Evolutionary conservation across 2,888 invertebrate species (phyloP), one percentile per base, ranked within the genome.

Genomic region (Slavum lentiscoides): DNA sequence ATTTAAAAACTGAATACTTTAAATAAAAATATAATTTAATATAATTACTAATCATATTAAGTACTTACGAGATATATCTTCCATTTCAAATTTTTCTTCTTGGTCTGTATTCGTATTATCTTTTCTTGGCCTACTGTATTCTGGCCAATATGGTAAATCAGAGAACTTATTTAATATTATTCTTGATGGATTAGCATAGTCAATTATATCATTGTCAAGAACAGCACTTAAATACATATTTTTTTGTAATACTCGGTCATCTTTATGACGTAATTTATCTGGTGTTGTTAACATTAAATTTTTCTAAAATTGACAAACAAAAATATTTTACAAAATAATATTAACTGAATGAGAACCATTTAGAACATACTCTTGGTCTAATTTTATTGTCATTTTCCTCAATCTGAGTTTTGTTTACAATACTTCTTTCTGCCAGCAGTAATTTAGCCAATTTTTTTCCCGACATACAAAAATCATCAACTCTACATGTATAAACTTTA

Each of bases 401-500:
- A 13, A 37, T 11, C 2, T 37, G 11, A 70, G 9, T 19, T 55
- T 37, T 58, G 17, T 55, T 58, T 37, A 30, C 11, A 15, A 23
- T 23, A 21, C 17, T 68, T 15, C 8, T 49, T 49, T 68, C 67
- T 21, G 49, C 6, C 8, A 49, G 0, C 49, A 68, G 23, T 23
- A 15, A 39, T 23, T 68, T 68, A 49, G 49, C 3, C 43, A 68
- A 21, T 23, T 68, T 49, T 49, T 49, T 68, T 8, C 43, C 49
- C 1, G 67, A 15, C 17, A 3, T 68, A 17, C 21, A 23, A 49
- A 68, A 7, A 43, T 68, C 23, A 8, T 68, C 67, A 1, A 49
- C 67, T 68, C 67, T 68, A 68, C 67, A 68, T 49, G 67, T 21
- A 21, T 68, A 68, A 21, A 68, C 67, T 49, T 68, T 68, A 43